Percentiles rank a stretch among this genome's conserved stretches.
phyloP scores from a whole-genome alignment of 92 coral and sea anemone species.

The Scolanthus callimorphus region DNA sequence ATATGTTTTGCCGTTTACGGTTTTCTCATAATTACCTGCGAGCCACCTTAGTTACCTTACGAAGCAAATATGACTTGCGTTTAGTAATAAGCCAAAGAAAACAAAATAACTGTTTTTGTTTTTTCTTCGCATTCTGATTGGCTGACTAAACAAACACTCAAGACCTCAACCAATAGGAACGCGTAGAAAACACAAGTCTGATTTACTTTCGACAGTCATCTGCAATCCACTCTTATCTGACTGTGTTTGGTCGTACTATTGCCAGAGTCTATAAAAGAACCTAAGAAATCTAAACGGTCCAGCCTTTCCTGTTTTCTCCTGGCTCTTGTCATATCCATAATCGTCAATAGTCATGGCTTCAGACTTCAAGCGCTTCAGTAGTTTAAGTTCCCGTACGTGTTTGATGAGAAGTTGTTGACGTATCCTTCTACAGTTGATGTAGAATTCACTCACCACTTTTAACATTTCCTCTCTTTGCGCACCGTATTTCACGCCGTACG shows the following conservation, averaged over 20 bases:
- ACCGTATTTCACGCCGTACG: slow-evolving; percentile 2
- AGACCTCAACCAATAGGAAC: too few relatives aligned
- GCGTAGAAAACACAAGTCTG: too few relatives aligned
- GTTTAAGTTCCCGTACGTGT: slow-evolving; percentile 54
- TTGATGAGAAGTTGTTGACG: slow-evolving; percentile 46
- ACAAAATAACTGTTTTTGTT: too few relatives aligned
- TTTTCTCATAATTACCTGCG: too few relatives aligned
- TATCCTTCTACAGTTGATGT: slow-evolving; percentile 43
- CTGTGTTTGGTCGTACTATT: neutral
- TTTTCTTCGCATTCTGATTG: too few relatives aligned
- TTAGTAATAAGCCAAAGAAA: too few relatives aligned
- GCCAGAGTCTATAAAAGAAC: neutral
- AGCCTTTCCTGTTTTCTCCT: neutral
- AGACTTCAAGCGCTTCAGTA: slow-evolving; percentile 54
- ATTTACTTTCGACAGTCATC: too few relatives aligned
- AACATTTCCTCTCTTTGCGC: slow-evolving; percentile 50
- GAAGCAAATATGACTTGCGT: too few relatives aligned
- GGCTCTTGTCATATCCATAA: neutral
- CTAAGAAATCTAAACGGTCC: neutral
- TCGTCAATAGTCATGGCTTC: slow-evolving; percentile 21
- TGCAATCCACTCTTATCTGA: too few relatives aligned
- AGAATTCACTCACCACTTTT: slow-evolving; percentile 48
- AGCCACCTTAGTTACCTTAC: too few relatives aligned
- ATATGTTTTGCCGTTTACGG: too few relatives aligned
- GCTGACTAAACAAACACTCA: too few relatives aligned